Percentiles rank a stretch among this genome's conserved stretches.
Conservation (phyloP, 2,113 vertebrate species). For the Oreochromis tanganicae region DNA sequence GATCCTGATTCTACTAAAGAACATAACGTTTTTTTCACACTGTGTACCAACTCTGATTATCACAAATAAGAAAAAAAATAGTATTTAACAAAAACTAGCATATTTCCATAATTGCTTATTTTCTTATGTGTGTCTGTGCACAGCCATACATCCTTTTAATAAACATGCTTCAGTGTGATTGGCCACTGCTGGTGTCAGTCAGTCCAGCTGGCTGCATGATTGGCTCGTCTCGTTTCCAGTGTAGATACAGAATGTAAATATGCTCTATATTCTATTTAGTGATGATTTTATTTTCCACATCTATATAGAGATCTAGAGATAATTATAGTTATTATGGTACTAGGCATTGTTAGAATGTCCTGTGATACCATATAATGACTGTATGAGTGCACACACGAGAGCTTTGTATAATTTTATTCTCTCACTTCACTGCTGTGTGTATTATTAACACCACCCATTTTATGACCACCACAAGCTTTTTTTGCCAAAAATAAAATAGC, state of each 20-base stretch:
- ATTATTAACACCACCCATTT: slow-evolving; percentile 28
- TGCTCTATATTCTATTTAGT: slow-evolving; percentile 52
- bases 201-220: slow-evolving; percentile 17
- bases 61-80: background rate
- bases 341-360: slow-evolving; percentile 16
- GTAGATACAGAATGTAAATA: slow-evolving; percentile 64
- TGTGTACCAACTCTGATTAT: background rate
- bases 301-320: slow-evolving; percentile 39
- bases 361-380: slow-evolving; percentile 22
- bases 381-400: slow-evolving; percentile 12
- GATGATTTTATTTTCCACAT: slow-evolving; percentile 56
- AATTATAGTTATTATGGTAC: slow-evolving; percentile 4
- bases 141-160: background rate
- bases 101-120: background rate
- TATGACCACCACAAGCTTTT: background rate
- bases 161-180: slow-evolving; percentile 12
- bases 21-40: background rate
- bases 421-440: slow-evolving; percentile 52
- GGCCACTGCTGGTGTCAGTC: slow-evolving; percentile 22
- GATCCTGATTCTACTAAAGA: background rate
- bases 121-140: background rate
- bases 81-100: background rate
- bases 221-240: slow-evolving; percentile 25
- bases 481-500: background rate
- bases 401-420: slow-evolving; percentile 33